Evolutionary conservation across 2,888 invertebrate species (phyloP).

Genomic region (Mechanitis mazaeus): DNA sequence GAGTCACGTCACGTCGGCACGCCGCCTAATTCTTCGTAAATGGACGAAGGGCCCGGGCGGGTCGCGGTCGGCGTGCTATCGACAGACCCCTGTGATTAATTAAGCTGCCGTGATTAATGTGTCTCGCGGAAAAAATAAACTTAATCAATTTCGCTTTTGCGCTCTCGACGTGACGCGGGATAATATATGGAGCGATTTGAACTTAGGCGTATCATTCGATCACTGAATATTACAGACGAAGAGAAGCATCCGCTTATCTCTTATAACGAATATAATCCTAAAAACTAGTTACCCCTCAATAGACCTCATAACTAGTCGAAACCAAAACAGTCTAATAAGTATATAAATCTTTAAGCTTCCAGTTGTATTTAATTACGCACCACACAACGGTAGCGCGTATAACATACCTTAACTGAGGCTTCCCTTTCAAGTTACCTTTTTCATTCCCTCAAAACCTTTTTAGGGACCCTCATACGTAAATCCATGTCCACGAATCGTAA

Average conservation of each 20-base stretch:
- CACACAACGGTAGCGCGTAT: background rate
- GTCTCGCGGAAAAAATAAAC: constrained; percentile 28
- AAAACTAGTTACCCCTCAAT: no score
- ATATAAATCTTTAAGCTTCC: background rate
- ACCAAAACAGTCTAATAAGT: no score
- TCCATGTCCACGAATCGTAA: constrained; percentile 1
- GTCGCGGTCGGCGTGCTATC: constrained; percentile 31
- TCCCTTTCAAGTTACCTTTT: constrained; percentile 4
- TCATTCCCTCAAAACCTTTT: background rate
- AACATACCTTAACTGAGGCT: background rate
- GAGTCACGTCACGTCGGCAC: constrained; percentile 18
- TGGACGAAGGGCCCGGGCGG: constrained; percentile 9
- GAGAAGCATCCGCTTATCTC: no score
- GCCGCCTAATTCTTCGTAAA: constrained; percentile 22
- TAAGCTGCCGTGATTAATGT: constrained; percentile 36
- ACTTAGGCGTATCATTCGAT: no score
- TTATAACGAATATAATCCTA: no score
- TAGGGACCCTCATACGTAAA: constrained; percentile 10
- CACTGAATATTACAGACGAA: no score
- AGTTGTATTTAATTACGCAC: background rate
- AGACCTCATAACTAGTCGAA: no score
- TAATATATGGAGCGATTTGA: no score
- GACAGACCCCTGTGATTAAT: constrained; percentile 35
- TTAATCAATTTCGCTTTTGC: constrained; percentile 30
- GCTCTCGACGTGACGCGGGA: constrained; percentile 10